Evolutionary conservation across 2,113 vertebrate genomes (phyloP), one percentile per base, ranked within the genome.

Genomic region (Periophthalmus modestus): DNA sequence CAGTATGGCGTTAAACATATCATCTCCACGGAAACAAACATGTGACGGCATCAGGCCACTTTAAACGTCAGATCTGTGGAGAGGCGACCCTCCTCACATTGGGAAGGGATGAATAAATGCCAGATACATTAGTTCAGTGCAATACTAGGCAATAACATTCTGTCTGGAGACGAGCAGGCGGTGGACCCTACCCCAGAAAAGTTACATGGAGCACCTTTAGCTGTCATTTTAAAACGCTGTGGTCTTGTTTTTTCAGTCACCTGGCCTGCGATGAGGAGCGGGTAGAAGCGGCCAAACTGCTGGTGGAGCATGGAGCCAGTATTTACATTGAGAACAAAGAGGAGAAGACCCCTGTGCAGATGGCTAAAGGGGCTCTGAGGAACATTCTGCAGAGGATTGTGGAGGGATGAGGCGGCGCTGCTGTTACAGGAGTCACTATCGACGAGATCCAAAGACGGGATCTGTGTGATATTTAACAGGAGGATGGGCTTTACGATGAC

Each of bases 301-400:
- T 99, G 88, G 97, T 98, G 69, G 94, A 95, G 85, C 94, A 96
- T 0, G 97, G 97, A 72, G 97, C 98, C 84, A 98, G 96, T 86
- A 97, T 98, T 91, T 96, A 97, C 87, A 95, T 98, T 79, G 96
- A 98, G 84, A 99, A 99, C 89, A 98, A 98, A 88, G 96, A 98
- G 85, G 95, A 97, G 83, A 96, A 97, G 89, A 98, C 96, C 0
- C 97, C 98, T 0, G 83, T 99, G 58, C 96, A 98, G 92, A 82
- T 97, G 24, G 93, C 96, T 39, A 97, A 94, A 83, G 95, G 95
- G 9, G 92, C 94, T 19, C 89, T 99, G 81, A 94, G 92, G 33
- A 92, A 92, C 57, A 34, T 96, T 57, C 94, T 99, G 10, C 94
- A 91, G 65, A 94, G 93, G 77, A 94, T 98, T 24, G 95, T 97